Percentiles rank a stretch among this genome's conserved stretches.
Evolutionary conservation across 2,888 invertebrate genomes (phyloP).

Genomic region (Synanthedon myopaeformis): DNA sequence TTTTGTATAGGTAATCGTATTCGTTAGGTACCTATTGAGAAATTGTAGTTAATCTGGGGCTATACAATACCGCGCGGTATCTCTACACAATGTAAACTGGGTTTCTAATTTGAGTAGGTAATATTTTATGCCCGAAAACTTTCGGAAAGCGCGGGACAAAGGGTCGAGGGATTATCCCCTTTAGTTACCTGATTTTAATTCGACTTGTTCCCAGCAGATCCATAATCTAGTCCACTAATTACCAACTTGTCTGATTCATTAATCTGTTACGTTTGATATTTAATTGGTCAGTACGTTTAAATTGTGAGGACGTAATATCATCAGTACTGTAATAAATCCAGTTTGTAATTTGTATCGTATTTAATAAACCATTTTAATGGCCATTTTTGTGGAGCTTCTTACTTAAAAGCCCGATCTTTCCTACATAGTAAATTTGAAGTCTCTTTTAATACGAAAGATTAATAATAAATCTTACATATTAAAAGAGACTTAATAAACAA

Average conservation of each 20-base stretch:
- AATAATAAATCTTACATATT: too few species aligned
- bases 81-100: slow-evolving; percentile 10
- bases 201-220: slow-evolving; percentile 26
- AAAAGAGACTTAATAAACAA: too few species aligned
- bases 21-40: neutral
- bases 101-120: slow-evolving; percentile 20
- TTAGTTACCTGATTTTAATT: slow-evolving; percentile 36
- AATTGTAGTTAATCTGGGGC: neutral
- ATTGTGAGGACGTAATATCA: too few species aligned
- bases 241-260: slow-evolving; percentile 13
- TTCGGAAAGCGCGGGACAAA: slow-evolving; percentile 30
- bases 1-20: neutral
- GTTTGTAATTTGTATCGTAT: too few species aligned
- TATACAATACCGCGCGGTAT: neutral
- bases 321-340: too few species aligned
- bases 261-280: slow-evolving; percentile 15
- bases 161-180: slow-evolving; percentile 29
- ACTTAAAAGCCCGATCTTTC: too few species aligned
- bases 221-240: slow-evolving; percentile 26
- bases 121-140: slow-evolving; percentile 34
- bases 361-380: too few species aligned
- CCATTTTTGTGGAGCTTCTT: too few species aligned
- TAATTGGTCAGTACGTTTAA: neutral
- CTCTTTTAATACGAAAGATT: too few species aligned
- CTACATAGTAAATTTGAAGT: too few species aligned